Evolutionary conservation across 1,140 invertebrate genomes (phyloP).

Genomic region (Parapsyche elsis): DNA sequence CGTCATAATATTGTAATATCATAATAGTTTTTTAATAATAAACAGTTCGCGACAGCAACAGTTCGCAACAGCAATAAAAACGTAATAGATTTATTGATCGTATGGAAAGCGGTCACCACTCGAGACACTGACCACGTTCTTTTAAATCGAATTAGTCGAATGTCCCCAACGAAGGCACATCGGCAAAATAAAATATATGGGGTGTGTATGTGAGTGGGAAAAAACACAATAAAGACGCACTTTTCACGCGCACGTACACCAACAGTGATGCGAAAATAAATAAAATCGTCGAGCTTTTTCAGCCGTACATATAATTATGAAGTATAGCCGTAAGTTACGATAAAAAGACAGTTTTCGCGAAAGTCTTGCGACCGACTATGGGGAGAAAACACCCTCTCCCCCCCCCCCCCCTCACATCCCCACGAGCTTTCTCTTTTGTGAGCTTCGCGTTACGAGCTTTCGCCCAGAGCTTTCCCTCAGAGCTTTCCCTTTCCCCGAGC

Average conservation of each 20-base stretch:
- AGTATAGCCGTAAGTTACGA: conserved; percentile 26
- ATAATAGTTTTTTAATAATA: too few relatives aligned
- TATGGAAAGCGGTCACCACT: too few relatives aligned
- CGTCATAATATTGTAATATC: too few relatives aligned
- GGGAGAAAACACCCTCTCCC: neutral
- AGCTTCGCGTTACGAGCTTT: conserved; percentile 32
- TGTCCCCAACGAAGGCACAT: too few relatives aligned
- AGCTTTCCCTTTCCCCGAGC: conserved; percentile 27
- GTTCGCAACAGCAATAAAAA: too few relatives aligned
- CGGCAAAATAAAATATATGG: neutral
- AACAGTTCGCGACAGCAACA: too few relatives aligned
- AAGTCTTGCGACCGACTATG: neutral
- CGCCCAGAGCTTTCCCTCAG: conserved; percentile 11
- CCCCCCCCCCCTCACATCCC: neutral
- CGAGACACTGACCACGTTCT: too few relatives aligned
- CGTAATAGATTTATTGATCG: too few relatives aligned
- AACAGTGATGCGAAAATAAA: neutral
- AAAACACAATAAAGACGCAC: neutral
- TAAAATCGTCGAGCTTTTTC: neutral
- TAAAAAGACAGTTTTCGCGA: conserved; percentile 25
- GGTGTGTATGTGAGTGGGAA: neutral
- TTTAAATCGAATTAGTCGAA: too few relatives aligned
- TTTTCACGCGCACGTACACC: neutral
- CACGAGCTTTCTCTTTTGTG: conserved; percentile 19
- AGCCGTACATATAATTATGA: conserved; percentile 26